These are phyloP conservation scores for Ferdinandea cuprea DNA, from an alignment of 2,888 invertebrate genomes.

Conservation along the genomic window DNA sequence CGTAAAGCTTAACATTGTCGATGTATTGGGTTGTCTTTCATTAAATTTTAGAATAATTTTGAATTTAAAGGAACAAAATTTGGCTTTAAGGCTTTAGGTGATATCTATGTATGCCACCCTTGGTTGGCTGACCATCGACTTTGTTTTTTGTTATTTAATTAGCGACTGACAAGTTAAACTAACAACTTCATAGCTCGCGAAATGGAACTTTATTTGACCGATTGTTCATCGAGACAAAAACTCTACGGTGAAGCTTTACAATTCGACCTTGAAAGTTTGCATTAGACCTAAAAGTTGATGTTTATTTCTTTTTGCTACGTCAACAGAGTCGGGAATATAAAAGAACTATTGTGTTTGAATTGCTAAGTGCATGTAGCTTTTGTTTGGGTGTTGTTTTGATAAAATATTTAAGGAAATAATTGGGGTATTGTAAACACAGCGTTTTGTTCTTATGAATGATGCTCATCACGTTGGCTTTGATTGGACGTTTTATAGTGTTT, in stretches of 20 bases:
- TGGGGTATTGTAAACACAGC: too few relatives aligned
- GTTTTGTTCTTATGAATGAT: too few relatives aligned
- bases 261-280: conserved; percentile 18
- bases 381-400: too few relatives aligned
- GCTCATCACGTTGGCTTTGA: too few relatives aligned
- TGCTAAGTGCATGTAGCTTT: conserved; percentile 18
- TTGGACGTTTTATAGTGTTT: too few relatives aligned
- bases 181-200: neutral
- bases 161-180: neutral
- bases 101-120: conserved; percentile 9
- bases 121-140: conserved; percentile 1
- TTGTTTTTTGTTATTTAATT: conserved; percentile 32
- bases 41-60: conserved; percentile 11
- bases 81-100: neutral
- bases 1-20: neutral
- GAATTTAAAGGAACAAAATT: conserved; percentile 19
- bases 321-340: conserved; percentile 11
- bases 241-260: neutral
- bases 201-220: conserved; percentile 1
- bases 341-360: neutral
- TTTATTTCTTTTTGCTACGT: neutral
- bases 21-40: too few relatives aligned
- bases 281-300: neutral
- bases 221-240: neutral
- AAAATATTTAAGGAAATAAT: too few relatives aligned